Evolutionary conservation across 2,888 invertebrate genomes (phyloP), one percentile per base, ranked within the genome.

Genomic region (Morpho achilles): DNA sequence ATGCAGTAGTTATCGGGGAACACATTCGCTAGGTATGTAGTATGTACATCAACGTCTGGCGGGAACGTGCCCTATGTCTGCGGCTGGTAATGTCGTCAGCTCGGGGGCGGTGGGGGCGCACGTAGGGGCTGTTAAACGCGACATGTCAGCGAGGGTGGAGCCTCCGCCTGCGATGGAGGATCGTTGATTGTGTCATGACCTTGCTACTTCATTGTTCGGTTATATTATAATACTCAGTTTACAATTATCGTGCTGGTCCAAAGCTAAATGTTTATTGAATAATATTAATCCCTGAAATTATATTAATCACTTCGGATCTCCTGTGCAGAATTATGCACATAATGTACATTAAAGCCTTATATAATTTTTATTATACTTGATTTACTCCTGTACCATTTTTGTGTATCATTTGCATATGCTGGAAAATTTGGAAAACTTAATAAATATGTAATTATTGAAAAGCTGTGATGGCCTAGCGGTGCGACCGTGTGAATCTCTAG

Each of bases 51-150:
- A 81, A 76, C 83, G 71, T 70, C 69, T 72, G 70, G 80, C 76
- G 80, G 53, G 53, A 77, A 82, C 84, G 82, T 86, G 86, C 84
- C 84, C 82, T 83, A 82, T 82, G 88, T 88, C 88, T 87, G 88
- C 82, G 87, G 87, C 85, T 84, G 86, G 86, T 89, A 89, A 89
- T 87, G 88, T 89, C 89, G 87, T 85, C 89, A 84, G 84, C 75
- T 84, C 69, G 69, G 75, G 75, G 65, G 59, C 61, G 59, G 64
- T 67, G 73, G 58, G 71, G 81, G 75, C 64, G 71, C 89, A 87
- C 87, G 88, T 88, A 84, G 82, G 74, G 82, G 76, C 87, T 87
- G 88, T 88, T 90, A 87, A 88, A 89, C 84, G 87, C 80, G 82
- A 85, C 87, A 90, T 88, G 89, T 90, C 89, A 88, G 75, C 76